Evolutionary conservation across 2,888 invertebrate species (phyloP).

Genomic region (Drosophila kokeensis): DNA sequence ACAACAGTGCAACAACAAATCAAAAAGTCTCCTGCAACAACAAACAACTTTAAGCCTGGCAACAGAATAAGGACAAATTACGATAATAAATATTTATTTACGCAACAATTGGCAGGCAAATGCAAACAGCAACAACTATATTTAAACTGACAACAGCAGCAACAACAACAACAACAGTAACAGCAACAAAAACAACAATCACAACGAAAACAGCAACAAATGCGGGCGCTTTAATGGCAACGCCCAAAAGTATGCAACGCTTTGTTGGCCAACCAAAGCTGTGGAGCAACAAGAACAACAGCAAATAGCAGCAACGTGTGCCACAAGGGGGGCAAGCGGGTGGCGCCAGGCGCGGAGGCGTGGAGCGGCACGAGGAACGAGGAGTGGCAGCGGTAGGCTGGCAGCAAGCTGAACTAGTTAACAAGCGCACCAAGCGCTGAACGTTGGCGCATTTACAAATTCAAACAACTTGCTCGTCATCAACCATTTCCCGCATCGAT

Average conservation of each 20-base stretch:
- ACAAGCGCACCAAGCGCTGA: constrained; percentile 46
- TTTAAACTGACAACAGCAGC: not conserved
- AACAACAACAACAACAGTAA: not conserved
- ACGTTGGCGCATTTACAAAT: constrained; percentile 82
- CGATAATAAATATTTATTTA: constrained; percentile 15
- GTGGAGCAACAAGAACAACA: constrained; percentile 13
- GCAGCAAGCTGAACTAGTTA: constrained; percentile 37
- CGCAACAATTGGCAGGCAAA: constrained; percentile 54
- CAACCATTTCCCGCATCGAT: constrained; percentile 97
- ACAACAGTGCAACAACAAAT: constrained; percentile 25
- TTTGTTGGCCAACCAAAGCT: constrained; percentile 43
- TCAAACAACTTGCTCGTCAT: constrained; percentile 83
- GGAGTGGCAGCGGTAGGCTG: constrained; percentile 12
- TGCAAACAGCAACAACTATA: constrained; percentile 23
- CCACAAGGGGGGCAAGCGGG: constrained; percentile 36
- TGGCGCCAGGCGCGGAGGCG: constrained; percentile 20
- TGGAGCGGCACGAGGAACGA: constrained; percentile 16
- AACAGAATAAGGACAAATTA: constrained; percentile 13
- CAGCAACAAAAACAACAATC: constrained; percentile 5
- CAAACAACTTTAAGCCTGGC: constrained; percentile 18
- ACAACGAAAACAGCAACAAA: constrained; percentile 11
- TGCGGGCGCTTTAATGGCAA: constrained; percentile 53
- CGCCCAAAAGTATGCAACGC: constrained; percentile 63
- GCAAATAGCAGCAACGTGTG: constrained; percentile 53
- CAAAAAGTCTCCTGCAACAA: constrained; percentile 22